Evolutionary conservation across 2,797 vertebrate species (phyloP).

Genomic region (Allobates femoralis): DNA sequence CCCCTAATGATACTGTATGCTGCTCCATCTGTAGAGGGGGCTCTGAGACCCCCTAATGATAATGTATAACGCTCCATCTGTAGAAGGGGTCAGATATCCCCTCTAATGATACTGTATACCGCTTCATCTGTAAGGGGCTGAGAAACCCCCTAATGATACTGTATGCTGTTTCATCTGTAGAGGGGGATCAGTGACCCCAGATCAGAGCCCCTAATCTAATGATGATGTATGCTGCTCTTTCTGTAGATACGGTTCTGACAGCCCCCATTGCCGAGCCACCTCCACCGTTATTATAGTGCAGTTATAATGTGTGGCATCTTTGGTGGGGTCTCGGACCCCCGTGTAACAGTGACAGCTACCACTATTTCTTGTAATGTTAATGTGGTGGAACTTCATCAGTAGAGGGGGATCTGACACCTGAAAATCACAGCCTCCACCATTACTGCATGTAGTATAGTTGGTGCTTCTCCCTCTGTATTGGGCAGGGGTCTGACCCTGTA

Average conservation of each 20-base stretch:
- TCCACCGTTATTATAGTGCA: too few species aligned
- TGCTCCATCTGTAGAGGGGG: slow-evolving; percentile 10
- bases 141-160: too few species aligned
- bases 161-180: neutral
- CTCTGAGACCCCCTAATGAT: neutral
- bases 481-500: neutral
- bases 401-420: neutral
- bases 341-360: too few species aligned
- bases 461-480: neutral
- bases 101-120: neutral
- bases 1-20: neutral
- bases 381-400: neutral
- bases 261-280: too few species aligned
- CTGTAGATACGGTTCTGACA: neutral
- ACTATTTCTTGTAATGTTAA: neutral
- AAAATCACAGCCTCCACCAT: neutral
- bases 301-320: too few species aligned
- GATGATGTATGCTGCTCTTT: neutral
- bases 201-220: neutral
- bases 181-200: neutral
- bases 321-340: too few species aligned
- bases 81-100: too few species aligned
- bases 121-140: too few species aligned
- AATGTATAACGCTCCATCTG: too few species aligned
- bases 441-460: neutral